A percentile compares a stretch with the other conserved stretches of the same genome.
Conservation (phyloP, 2,113 vertebrate genomes). For the Calidris pugnax region DNA sequence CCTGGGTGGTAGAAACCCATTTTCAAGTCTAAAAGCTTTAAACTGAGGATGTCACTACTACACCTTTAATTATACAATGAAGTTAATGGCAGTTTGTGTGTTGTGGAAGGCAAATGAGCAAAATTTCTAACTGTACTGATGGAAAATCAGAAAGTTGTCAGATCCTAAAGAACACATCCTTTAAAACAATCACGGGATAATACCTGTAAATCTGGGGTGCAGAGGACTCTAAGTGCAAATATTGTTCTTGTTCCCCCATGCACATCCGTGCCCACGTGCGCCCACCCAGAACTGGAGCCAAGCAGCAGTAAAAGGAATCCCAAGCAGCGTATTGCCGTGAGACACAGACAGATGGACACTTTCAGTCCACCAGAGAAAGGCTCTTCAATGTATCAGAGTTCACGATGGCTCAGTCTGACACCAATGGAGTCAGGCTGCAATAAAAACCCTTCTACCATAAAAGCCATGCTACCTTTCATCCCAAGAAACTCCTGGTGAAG, state of each 20-base stretch:
- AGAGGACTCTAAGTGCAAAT: neutral
- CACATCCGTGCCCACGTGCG: neutral
- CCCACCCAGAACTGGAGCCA: neutral
- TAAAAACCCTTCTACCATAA: neutral
- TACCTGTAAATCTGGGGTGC: neutral
- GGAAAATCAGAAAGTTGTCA: neutral
- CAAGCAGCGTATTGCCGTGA: neutral
- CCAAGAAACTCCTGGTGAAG: neutral
- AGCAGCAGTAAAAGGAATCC: neutral
- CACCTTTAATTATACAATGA: neutral
- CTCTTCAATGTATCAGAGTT: neutral
- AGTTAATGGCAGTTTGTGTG: neutral
- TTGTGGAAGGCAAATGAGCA: neutral
- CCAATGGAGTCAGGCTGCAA: neutral
- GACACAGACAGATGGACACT: neutral
- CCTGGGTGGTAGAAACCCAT: neutral
- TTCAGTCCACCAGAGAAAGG: neutral
- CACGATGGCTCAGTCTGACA: neutral
- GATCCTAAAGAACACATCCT: neutral
- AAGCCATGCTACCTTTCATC: neutral
- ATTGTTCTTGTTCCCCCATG: neutral
- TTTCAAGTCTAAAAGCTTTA: neutral
- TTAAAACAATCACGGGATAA: neutral
- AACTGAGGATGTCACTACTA: neutral
- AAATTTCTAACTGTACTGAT: neutral